Conservation (phyloP, 2,113 vertebrate species). For the Aleadryas rufinucha region DNA sequence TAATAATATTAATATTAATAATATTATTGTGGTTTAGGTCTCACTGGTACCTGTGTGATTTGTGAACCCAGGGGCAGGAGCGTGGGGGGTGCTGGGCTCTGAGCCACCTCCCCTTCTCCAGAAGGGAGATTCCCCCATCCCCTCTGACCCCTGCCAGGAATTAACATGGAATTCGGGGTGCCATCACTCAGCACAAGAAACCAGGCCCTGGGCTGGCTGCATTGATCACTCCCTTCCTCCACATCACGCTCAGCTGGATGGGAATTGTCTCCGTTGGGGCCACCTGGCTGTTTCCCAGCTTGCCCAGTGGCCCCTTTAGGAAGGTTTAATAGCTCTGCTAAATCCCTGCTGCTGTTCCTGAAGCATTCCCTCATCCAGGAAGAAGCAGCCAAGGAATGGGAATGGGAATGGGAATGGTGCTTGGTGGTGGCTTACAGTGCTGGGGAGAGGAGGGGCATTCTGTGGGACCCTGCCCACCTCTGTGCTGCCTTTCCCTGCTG, state of each 20-base stretch:
- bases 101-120: neutral
- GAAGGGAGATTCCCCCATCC: neutral
- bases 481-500: neutral
- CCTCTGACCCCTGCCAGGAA: neutral
- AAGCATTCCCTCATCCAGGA: neutral
- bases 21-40: neutral
- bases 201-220: neutral
- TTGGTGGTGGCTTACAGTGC: neutral
- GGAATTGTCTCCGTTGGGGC: neutral
- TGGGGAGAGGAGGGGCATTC: fast-evolving
- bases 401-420: neutral
- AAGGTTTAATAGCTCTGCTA: neutral
- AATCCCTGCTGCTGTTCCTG: neutral
- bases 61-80: neutral
- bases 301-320: neutral
- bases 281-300: neutral
- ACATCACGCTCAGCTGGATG: fast-evolving
- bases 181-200: neutral
- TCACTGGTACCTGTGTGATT: fast-evolving
- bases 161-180: fast-evolving
- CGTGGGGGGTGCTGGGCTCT: neutral
- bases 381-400: neutral
- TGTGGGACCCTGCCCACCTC: fast-evolving
- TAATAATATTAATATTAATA: no score
- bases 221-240: neutral